Conservation (phyloP, 2,888 invertebrate genomes). For the Agonopterix alstromeriana region DNA sequence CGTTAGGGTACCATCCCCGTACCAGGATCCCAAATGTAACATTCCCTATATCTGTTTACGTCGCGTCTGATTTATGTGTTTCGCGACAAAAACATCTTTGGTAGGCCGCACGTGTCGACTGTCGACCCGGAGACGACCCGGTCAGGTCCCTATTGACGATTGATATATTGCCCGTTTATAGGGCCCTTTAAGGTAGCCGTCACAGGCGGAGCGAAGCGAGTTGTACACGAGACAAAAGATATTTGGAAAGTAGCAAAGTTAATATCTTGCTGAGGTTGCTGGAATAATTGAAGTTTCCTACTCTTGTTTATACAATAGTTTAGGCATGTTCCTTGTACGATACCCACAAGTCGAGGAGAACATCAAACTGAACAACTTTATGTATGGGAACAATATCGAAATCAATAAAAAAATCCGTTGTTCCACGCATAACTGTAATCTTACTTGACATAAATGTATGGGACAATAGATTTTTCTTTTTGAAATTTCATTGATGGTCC, state of each 20-base stretch:
- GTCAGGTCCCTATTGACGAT: conserved; percentile 4
- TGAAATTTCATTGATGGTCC: too few species aligned
- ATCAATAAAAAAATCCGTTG: too few species aligned
- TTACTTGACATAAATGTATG: too few species aligned
- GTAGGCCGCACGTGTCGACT: not conserved
- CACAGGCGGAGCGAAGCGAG: not conserved
- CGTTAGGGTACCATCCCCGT: not conserved
- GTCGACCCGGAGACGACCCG: not conserved
- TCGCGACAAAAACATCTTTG: not conserved
- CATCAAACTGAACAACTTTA: too few species aligned
- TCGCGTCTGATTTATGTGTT: not conserved
- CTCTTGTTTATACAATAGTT: too few species aligned
- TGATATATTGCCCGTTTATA: conserved; percentile 2
- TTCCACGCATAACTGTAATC: too few species aligned
- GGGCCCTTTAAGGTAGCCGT: not conserved
- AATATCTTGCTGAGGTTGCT: too few species aligned
- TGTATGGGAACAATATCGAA: too few species aligned
- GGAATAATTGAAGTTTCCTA: too few species aligned
- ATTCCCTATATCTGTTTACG: not conserved
- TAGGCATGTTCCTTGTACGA: too few species aligned
- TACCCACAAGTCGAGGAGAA: too few species aligned
- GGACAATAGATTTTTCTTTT: too few species aligned
- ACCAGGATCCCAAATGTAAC: not conserved
- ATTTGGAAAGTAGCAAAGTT: not conserved
- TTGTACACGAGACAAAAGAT: not conserved